phyloP scores from a whole-genome alignment of 2,888 invertebrate genomes.

The Linyphia triangularis region DNA sequence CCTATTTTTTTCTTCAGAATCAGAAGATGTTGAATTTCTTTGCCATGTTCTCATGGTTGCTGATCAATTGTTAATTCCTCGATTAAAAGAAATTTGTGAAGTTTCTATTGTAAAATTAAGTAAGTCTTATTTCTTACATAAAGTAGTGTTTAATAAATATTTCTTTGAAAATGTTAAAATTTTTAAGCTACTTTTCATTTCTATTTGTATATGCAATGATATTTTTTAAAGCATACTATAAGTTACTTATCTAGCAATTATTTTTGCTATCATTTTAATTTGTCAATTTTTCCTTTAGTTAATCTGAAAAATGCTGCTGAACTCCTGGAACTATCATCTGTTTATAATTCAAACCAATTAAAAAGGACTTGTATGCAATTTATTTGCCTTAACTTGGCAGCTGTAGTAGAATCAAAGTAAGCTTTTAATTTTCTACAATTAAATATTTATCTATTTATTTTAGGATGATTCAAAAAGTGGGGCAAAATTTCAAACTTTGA shows the following conservation, averaged over 20 bases:
- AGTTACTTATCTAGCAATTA: too few relatives aligned
- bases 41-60: constrained; percentile 88
- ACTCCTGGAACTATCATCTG: constrained; percentile 87
- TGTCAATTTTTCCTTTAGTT: too few relatives aligned
- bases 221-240: too few relatives aligned
- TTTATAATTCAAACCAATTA: constrained; percentile 87
- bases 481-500: too few relatives aligned
- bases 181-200: too few relatives aligned
- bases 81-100: constrained; percentile 87
- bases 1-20: constrained; percentile 80
- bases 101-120: constrained; percentile 83
- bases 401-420: constrained; percentile 85
- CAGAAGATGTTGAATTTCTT: constrained; percentile 86
- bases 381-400: constrained; percentile 87
- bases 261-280: too few relatives aligned
- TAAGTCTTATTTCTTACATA: constrained; percentile 78
- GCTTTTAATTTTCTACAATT: constrained; percentile 14
- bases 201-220: too few relatives aligned
- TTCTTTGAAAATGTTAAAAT: too few relatives aligned
- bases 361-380: constrained; percentile 88
- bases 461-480: too few relatives aligned
- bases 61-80: constrained; percentile 88
- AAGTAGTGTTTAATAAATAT: too few relatives aligned
- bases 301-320: constrained; percentile 88
- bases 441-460: too few relatives aligned